A percentile compares a stretch with the other conserved stretches of the same genome.
Evolutionary conservation across 2,113 vertebrate species (phyloP).

Genomic region (Ceyx cyanopectus): DNA sequence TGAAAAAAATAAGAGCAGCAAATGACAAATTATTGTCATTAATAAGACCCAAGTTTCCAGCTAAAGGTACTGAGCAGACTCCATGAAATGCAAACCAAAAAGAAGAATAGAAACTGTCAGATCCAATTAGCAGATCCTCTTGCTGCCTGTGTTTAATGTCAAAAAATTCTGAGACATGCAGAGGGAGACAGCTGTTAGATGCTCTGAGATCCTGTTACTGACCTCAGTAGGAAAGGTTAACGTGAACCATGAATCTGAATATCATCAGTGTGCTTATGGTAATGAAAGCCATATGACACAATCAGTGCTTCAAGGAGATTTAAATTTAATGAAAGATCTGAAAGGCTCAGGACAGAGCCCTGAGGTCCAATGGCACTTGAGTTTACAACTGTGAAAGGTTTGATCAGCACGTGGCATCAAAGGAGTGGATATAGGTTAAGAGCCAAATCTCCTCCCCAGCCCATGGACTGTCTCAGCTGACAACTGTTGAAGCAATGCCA

Average conservation of each 20-base stretch:
- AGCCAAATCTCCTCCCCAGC: not conserved
- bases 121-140: conserved; percentile 44
- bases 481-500: not conserved
- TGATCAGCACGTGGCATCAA: not conserved
- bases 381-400: not conserved
- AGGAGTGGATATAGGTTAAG: not conserved
- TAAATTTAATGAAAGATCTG: conserved; percentile 58
- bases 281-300: conserved; percentile 70
- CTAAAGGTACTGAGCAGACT: conserved; percentile 1
- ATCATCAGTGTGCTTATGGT: conserved; percentile 25
- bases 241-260: conserved; percentile 53
- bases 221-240: conserved; percentile 73
- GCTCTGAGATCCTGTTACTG: conserved; percentile 64
- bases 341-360: not conserved
- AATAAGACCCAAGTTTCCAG: conserved; percentile 3
- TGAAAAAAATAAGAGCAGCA: conserved; percentile 14
- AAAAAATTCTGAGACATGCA: conserved; percentile 58
- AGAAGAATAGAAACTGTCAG: conserved; percentile 30
- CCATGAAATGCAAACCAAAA: not conserved
- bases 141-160: conserved; percentile 58
- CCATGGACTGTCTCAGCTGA: not conserved
- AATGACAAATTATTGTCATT: conserved; percentile 33
- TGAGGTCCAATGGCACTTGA: not conserved
- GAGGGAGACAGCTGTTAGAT: conserved; percentile 60
- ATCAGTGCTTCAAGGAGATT: conserved; percentile 61